Conservation (phyloP, 2,113 vertebrate genomes). For the Neodontobutis hainanensis region DNA sequence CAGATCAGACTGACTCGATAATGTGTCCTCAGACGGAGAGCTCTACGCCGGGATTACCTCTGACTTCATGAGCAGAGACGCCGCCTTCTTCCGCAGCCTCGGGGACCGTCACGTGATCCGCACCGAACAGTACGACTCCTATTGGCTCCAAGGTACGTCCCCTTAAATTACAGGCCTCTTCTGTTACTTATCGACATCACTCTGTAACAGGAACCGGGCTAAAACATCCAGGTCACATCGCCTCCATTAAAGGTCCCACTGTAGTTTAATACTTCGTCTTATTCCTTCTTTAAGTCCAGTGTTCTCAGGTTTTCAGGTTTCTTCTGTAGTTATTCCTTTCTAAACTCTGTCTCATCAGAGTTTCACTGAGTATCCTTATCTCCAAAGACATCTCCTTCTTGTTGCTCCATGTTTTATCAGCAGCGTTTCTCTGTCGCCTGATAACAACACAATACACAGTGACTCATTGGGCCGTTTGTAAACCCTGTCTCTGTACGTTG, state of each 20-base stretch:
- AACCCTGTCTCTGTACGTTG: constrained; percentile 9
- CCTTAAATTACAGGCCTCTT: no score
- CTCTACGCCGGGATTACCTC: constrained; percentile 84
- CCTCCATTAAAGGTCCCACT: no score
- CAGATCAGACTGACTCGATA: not conserved
- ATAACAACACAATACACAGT: constrained; percentile 50
- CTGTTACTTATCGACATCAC: no score
- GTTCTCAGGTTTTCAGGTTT: not conserved
- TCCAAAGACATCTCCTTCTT: constrained; percentile 18
- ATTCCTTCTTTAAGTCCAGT: no score
- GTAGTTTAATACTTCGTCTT: no score
- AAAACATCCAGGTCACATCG: no score
- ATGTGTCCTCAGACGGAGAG: constrained; percentile 71
- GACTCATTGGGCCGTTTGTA: constrained; percentile 38
- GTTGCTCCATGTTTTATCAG: constrained; percentile 37
- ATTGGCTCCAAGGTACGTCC: constrained; percentile 79
- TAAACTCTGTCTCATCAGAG: constrained; percentile 28
- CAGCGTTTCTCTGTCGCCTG: constrained; percentile 41
- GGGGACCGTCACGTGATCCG: constrained; percentile 80
- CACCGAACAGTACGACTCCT: constrained; percentile 83
- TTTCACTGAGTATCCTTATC: constrained; percentile 27
- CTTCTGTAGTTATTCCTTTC: constrained; percentile 5
- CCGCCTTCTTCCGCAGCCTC: constrained; percentile 82
- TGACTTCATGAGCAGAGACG: constrained; percentile 83
- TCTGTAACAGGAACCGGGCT: no score